These are phyloP conservation scores for Mya arenaria DNA, from an alignment of 1,140 invertebrate genomes.

Conservation along the genomic window DNA sequence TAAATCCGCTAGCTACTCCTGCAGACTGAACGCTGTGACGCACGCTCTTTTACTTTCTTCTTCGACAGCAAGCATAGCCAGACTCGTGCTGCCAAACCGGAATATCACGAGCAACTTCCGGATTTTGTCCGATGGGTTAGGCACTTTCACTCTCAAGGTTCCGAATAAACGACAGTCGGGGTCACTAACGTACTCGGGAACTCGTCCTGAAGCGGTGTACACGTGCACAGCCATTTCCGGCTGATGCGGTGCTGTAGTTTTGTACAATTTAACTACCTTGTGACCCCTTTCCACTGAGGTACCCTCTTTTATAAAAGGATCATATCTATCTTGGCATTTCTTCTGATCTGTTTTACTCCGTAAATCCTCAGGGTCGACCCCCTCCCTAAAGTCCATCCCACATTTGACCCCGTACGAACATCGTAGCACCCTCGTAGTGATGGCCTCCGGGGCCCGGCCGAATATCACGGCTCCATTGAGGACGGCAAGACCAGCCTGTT, in stretches of 20 bases:
- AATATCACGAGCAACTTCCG: slow-evolving; percentile 11
- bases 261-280: not conserved
- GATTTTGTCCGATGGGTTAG: slow-evolving; percentile 10
- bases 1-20: too few species aligned
- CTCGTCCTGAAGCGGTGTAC: not conserved
- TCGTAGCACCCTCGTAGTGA: slow-evolving; percentile 7
- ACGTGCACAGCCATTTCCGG: not conserved
- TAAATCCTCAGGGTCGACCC: not conserved
- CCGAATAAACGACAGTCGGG: not conserved
- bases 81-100: slow-evolving; percentile 18
- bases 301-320: not conserved
- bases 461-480: slow-evolving; percentile 34
- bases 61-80: slow-evolving; percentile 2
- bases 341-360: not conserved
- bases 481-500: slow-evolving; percentile 23
- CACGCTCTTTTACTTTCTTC: slow-evolving; percentile 11
- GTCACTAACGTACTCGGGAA: slow-evolving; percentile 29
- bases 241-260: not conserved
- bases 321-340: not conserved
- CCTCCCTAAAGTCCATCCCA: not conserved
- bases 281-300: slow-evolving; percentile 13
- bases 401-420: slow-evolving; percentile 25
- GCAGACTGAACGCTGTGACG: not conserved
- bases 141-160: slow-evolving; percentile 2
- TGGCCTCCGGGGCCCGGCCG: slow-evolving; percentile 1